Conservation (phyloP, 2,888 invertebrate genomes). For the Tethea ocularis region DNA sequence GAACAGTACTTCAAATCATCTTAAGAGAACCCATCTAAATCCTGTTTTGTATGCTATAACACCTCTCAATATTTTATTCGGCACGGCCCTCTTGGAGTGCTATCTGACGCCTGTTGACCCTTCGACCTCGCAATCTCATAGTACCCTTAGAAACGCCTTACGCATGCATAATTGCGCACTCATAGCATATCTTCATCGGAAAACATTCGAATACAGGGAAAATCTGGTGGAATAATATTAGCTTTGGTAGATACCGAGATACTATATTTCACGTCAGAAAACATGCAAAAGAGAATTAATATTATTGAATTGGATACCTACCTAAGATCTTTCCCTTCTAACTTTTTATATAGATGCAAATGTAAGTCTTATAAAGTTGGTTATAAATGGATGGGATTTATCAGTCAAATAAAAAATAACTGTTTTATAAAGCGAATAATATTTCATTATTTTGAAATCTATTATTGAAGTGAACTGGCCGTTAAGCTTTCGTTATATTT, state of each 20-base stretch:
- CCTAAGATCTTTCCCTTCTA: background rate
- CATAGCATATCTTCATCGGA: slow-evolving; percentile 46
- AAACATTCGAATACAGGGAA: slow-evolving; percentile 33
- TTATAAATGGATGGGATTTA: background rate
- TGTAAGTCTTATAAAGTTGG: background rate
- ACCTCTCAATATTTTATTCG: slow-evolving; percentile 61
- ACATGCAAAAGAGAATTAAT: background rate
- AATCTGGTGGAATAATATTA: slow-evolving; percentile 19
- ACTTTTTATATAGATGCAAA: background rate
- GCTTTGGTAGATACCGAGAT: slow-evolving; percentile 5
- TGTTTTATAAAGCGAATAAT: background rate
- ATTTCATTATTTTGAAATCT: slow-evolving; percentile 5
- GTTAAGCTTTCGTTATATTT: slow-evolving; percentile 10
- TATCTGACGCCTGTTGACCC: slow-evolving; percentile 69
- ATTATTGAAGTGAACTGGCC: slow-evolving; percentile 3
- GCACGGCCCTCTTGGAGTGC: slow-evolving; percentile 49
- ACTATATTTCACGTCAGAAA: slow-evolving; percentile 6
- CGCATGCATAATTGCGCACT: slow-evolving; percentile 64
- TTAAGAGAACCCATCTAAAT: slow-evolving; percentile 39
- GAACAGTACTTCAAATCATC: slow-evolving; percentile 38
- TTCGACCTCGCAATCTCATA: slow-evolving; percentile 62
- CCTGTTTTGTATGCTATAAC: slow-evolving; percentile 55
- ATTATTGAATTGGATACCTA: background rate
- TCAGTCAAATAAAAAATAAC: slow-evolving; percentile 8
- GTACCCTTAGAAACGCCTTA: slow-evolving; percentile 59